Base-by-base conservation (phyloP, 1,140 invertebrate species). In the Hesperophylax magnus region DNA sequence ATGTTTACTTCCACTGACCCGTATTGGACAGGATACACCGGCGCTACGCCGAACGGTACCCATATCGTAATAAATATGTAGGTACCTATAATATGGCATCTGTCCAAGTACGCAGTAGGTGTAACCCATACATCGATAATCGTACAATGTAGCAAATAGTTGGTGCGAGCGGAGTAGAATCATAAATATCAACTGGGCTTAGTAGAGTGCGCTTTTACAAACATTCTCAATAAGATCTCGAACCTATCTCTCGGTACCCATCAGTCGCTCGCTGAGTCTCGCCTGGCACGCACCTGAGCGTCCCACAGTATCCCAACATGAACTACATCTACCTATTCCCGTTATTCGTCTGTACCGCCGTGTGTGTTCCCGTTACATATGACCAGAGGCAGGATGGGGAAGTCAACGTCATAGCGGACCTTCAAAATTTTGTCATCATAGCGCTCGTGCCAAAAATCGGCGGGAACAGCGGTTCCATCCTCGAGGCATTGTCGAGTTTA, bases 331-430 rank as follows among this genome's bases (percentile, higher is more conserved):
- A 63, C 71, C 53, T 79, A 20, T 58, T 79, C 58, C 71, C 81
- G 81, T 78, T 81, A 67, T 54, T 81, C 54, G 24, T 72, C 65
- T 27, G 65, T 56, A 39, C 56, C 78, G 75, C 52, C 17, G 60
- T 63, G 82, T 90, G 90, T 90, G 96, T 95, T 87, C 93, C 92
- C 77, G 92, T 91, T 15, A 88, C 87, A 65, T 92, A 92, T 85
- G 92, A 93, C 85, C 91, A 93, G 85, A 86, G 92, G 0, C 92
- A 93, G 85, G 92, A 92, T 34, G 92, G 92, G n/a, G 91, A 92
- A 7, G 88, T 90, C 79, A 94, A 94, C 84, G 88, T 93, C 3
- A 89, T 91, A 14, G 92, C 92, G 1, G 92, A 94, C 86, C 87
- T 94, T 11, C 90, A 93, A 79, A 93, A 93, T 83, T 91, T 94